phyloP scores from a whole-genome alignment of 2,797 vertebrate genomes.

The Silurus aristotelis region DNA sequence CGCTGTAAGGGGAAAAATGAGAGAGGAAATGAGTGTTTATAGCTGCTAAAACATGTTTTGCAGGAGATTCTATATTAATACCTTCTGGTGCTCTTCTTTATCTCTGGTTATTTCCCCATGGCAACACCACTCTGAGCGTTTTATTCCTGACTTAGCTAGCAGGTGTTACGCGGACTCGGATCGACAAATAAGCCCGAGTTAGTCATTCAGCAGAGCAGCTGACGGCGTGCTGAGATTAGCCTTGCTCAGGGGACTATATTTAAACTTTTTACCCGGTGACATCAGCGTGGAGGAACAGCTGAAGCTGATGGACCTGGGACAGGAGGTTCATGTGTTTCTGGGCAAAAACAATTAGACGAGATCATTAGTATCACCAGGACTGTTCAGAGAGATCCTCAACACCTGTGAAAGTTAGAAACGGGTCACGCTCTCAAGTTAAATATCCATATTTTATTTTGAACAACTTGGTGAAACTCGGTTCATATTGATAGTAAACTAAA shows the following conservation, averaged over 20 bases:
- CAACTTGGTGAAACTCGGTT: not conserved
- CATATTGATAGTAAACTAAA: not conserved
- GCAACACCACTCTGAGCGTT: not conserved
- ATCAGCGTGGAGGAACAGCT: conserved; percentile 2
- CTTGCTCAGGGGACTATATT: not conserved
- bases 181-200: not conserved
- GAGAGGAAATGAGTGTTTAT: not conserved
- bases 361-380: not conserved
- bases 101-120: not conserved
- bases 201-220: conserved; percentile 15
- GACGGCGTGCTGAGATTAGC: conserved; percentile 25
- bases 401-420: not conserved
- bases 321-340: not conserved
- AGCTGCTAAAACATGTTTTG: not conserved
- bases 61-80: too few relatives aligned
- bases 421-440: not conserved
- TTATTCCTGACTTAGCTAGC: conserved; percentile 2
- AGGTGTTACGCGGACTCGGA: conserved; percentile 8
- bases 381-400: not conserved
- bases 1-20: not conserved
- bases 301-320: conserved; percentile 23
- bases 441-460: not conserved
- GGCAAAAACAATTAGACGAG: conserved; percentile 11
- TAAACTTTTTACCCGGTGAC: conserved; percentile 20
- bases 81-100: not conserved